phyloP scores from a whole-genome alignment of 2,113 vertebrate species.

The Hippocampus barbouri region DNA sequence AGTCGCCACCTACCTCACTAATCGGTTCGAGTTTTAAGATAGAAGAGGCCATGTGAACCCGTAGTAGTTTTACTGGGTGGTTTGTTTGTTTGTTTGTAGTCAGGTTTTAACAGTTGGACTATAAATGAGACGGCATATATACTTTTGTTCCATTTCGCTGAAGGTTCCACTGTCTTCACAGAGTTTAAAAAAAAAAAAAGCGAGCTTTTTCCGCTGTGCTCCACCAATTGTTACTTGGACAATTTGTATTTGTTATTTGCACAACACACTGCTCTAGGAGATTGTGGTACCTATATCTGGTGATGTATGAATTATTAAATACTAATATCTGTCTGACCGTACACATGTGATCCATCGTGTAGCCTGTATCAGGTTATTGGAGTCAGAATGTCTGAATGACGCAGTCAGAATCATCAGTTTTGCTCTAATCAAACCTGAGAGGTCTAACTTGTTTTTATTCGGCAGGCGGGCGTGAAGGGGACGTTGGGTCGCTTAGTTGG shows the following conservation, averaged over 20 bases:
- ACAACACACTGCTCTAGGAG: background rate
- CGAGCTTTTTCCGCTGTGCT: background rate
- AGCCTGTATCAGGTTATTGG: background rate
- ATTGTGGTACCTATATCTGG: background rate
- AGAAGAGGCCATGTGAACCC: background rate
- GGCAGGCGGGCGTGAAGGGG: slow-evolving; percentile 96
- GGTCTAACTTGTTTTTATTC: background rate
- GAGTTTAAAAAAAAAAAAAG: no score
- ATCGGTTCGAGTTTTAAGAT: slow-evolving; percentile 10
- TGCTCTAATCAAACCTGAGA: background rate
- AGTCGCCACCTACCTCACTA: background rate
- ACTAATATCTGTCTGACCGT: background rate
- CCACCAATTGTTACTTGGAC: background rate
- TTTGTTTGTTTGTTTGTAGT: background rate
- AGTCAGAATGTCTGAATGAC: background rate
- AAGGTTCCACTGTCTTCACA: no score
- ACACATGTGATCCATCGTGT: background rate
- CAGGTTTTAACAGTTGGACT: background rate
- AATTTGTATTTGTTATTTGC: background rate
- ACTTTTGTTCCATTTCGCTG: no score
- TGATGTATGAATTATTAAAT: background rate
- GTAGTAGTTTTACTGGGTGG: background rate
- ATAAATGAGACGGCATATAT: no score
- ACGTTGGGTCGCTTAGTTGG: slow-evolving; percentile 94
- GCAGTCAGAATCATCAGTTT: background rate